These are phyloP conservation scores for Patiria pectinifera DNA, from an alignment of 53 echinoderm and acorn worm species.

Conservation along the genomic window DNA sequence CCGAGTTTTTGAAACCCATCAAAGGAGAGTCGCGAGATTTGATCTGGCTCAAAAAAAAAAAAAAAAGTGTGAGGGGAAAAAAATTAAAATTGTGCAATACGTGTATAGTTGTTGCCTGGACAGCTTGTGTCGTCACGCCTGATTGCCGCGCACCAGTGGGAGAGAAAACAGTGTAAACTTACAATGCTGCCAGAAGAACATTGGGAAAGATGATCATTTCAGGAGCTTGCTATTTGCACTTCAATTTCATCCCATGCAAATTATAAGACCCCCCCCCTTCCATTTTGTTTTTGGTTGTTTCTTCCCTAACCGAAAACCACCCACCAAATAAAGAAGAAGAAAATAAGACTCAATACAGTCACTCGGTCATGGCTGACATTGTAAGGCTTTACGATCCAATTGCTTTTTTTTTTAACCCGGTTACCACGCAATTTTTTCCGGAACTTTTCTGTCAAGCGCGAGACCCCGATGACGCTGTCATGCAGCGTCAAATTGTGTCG, in stretches of 20 bases:
- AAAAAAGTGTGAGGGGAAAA: background rate
- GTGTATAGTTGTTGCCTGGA: conserved; percentile 11
- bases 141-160: conserved; percentile 6
- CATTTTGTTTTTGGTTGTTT: background rate
- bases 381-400: conserved; percentile 18
- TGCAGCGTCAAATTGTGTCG: conserved; percentile 36
- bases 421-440: conserved; percentile 46
- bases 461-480: conserved; percentile 21
- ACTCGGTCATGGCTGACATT: conserved; percentile 16
- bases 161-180: conserved; percentile 48
- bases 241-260: conserved; percentile 30
- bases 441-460: background rate
- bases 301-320: background rate
- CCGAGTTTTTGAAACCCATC: background rate
- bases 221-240: conserved; percentile 16
- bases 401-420: conserved; percentile 65
- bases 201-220: conserved; percentile 57
- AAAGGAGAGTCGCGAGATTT: background rate
- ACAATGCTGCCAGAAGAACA: conserved; percentile 16
- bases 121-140: conserved; percentile 52
- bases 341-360: conserved; percentile 18
- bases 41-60: background rate
- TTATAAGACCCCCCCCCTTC: background rate
- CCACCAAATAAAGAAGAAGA: background rate
- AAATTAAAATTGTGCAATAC: background rate